phyloP scores from a whole-genome alignment of 2,888 invertebrate genomes.

The Protodeltote pygarga region DNA sequence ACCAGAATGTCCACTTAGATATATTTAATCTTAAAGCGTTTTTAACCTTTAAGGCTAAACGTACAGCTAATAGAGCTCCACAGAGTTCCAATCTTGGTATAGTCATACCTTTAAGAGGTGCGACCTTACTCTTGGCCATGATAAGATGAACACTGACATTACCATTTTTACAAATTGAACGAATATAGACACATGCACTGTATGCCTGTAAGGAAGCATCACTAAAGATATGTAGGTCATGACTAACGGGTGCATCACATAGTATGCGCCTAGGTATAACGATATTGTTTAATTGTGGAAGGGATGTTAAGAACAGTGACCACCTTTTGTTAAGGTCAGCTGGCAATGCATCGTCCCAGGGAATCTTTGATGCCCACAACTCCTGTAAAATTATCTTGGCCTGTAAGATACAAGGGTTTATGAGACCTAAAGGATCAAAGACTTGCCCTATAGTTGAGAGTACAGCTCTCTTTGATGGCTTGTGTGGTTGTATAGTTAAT shows the following conservation, averaged over 20 bases:
- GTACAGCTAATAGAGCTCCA: not conserved
- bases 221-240: constrained; percentile 3
- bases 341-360: no score
- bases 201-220: constrained; percentile 5
- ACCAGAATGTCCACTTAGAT: not conserved
- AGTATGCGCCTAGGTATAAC: not conserved
- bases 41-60: not conserved
- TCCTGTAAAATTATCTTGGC: no score
- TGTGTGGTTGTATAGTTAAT: no score
- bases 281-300: not conserved
- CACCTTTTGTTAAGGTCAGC: no score
- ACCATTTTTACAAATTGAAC: constrained; percentile 1
- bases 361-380: no score
- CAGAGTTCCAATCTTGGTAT: constrained; percentile 1
- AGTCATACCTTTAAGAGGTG: not conserved
- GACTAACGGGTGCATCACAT: not conserved
- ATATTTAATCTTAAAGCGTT: constrained; percentile 1
- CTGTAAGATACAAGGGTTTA: no score
- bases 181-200: constrained; percentile 4
- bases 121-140: constrained; percentile 4
- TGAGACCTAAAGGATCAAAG: no score
- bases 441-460: no score
- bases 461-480: no score
- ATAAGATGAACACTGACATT: not conserved
- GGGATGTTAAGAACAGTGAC: not conserved